Conservation (phyloP, 2,113 vertebrate species). For the Sigmodon hispidus region DNA sequence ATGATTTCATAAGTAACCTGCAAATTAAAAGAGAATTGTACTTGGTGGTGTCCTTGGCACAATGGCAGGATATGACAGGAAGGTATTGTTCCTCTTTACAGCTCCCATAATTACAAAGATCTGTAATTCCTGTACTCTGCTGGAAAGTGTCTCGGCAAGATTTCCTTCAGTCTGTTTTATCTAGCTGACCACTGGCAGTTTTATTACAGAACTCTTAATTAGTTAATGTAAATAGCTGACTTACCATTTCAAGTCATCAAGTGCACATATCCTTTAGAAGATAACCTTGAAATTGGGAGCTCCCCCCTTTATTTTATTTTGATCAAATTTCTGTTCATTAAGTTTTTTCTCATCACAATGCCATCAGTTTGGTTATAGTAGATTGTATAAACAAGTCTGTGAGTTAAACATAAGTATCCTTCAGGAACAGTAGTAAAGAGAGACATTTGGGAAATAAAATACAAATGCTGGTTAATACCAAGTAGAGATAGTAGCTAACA, state of each 20-base stretch:
- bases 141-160: background rate
- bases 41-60: background rate
- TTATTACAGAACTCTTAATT: background rate
- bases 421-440: slow-evolving; percentile 81
- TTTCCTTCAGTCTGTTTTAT: background rate
- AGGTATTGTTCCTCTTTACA: background rate
- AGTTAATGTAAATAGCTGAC: background rate
- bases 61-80: background rate
- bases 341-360: slow-evolving; percentile 6
- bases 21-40: background rate
- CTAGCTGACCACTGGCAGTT: background rate
- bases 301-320: background rate
- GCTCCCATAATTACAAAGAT: background rate
- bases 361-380: background rate
- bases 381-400: slow-evolving; percentile 11
- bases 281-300: background rate
- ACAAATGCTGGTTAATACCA: slow-evolving; percentile 81
- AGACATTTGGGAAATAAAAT: slow-evolving; percentile 78
- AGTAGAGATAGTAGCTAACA: slow-evolving; percentile 83
- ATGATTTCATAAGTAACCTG: background rate
- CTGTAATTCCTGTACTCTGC: background rate
- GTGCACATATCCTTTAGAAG: background rate
- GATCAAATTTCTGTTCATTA: slow-evolving; percentile 4
- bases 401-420: slow-evolving; percentile 56
- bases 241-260: slow-evolving; percentile 7